These are phyloP conservation scores for Danio choprae DNA, from an alignment of 2,797 vertebrate species.

Conservation along the genomic window DNA sequence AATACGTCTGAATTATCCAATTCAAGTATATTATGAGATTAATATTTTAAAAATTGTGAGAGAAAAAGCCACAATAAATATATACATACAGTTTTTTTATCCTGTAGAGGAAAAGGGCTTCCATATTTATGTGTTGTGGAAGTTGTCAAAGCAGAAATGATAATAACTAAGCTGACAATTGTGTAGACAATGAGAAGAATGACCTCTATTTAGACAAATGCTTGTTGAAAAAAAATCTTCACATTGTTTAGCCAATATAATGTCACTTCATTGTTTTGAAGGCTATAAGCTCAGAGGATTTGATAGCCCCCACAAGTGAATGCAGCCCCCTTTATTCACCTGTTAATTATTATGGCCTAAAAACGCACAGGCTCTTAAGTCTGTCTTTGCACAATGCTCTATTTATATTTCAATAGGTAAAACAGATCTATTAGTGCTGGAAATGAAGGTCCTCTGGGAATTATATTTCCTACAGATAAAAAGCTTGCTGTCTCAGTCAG, in stretches of 20 bases:
- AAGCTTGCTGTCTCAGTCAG: slow-evolving; percentile 34
- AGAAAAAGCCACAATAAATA: too few relatives aligned
- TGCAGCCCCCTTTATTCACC: slow-evolving; percentile 58
- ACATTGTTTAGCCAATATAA: slow-evolving; percentile 66
- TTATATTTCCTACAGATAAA: slow-evolving; percentile 50
- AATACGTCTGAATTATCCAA: too few relatives aligned
- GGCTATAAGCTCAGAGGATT: slow-evolving; percentile 64
- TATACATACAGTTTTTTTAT: too few relatives aligned
- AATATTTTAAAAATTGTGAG: too few relatives aligned
- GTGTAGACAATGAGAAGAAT: slow-evolving; percentile 61
- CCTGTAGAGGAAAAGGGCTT: too few relatives aligned
- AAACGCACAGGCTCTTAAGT: slow-evolving; percentile 57
- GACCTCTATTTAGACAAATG: slow-evolving; percentile 60
- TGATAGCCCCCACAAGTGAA: slow-evolving; percentile 60
- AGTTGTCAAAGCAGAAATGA: slow-evolving; percentile 14
- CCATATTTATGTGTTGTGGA: slow-evolving; percentile 3
- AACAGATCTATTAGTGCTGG: slow-evolving; percentile 39
- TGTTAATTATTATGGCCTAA: slow-evolving; percentile 48
- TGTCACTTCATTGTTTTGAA: slow-evolving; percentile 57
- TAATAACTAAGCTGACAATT: slow-evolving; percentile 19
- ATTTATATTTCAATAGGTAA: slow-evolving; percentile 47
- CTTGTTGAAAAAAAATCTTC: slow-evolving; percentile 48
- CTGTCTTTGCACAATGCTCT: slow-evolving; percentile 48
- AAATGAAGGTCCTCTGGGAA: slow-evolving; percentile 45
- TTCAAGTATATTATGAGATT: too few relatives aligned